Percentiles rank a stretch among this genome's conserved stretches.
Conservation (phyloP, 2,113 vertebrate genomes). For the Brachionichthys hirsutus region DNA sequence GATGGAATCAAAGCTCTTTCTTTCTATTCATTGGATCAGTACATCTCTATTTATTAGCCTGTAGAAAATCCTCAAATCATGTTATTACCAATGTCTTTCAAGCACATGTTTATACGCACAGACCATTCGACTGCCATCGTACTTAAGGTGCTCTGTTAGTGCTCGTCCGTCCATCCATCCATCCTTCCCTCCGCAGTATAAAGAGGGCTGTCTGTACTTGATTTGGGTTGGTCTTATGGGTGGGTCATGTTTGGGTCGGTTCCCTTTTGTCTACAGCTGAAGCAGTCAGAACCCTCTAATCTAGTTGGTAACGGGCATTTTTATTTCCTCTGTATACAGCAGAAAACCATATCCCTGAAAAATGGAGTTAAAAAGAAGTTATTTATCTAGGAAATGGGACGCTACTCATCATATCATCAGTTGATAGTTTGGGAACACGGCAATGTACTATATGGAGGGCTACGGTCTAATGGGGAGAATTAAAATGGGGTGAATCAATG, state of each 20-base stretch:
- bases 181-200: neutral
- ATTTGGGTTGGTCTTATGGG: neutral
- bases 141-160: neutral
- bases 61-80: slow-evolving; percentile 38
- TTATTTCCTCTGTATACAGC: neutral
- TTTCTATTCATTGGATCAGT: no score
- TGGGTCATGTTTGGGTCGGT: neutral
- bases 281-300: neutral
- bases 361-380: no score
- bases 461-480: no score
- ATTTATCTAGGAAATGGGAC: no score
- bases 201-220: neutral
- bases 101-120: slow-evolving; percentile 12
- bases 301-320: neutral
- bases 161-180: neutral
- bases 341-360: no score
- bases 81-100: neutral
- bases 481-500: no score
- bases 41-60: slow-evolving; percentile 40
- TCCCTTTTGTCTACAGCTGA: neutral
- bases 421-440: no score
- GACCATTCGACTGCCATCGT: neutral
- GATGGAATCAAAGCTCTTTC: slow-evolving; percentile 53
- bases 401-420: no score
- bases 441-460: no score